Evolutionary conservation across 2,888 invertebrate species (phyloP), one percentile per base, ranked within the genome.

Genomic region (Orthosia gothica): DNA sequence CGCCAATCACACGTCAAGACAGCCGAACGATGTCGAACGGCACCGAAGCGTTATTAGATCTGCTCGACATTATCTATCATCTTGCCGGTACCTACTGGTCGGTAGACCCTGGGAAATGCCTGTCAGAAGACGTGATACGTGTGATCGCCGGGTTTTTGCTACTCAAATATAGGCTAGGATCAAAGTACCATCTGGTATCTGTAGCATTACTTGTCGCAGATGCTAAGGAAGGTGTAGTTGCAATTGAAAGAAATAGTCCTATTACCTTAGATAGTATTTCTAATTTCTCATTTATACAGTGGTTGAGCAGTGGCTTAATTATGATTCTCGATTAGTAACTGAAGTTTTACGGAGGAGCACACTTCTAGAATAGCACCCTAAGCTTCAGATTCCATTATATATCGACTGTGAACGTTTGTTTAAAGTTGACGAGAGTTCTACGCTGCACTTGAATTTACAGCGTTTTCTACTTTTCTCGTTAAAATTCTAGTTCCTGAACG

Each of bases 21-120:
- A 82, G 70, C 65, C 83, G 76, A 73, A 66, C 58, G 65, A 52
- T 62, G 78, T 65, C 68, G 70, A 73, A 62, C 69, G 54, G 57
- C 62, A 78, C 52, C 72, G 71, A 58, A 71, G 84, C 82, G 83
- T 79, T 83, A 76, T 75, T 70, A 76, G 76, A 78, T 76, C 75
- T 54, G 63, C 59, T 74, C 67, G 77, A 83, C 79, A 70, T 71
- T 87, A 88, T 87, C 86, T 82, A 69, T 76, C 71, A 86, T 87
- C 86, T 81, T 70, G 78, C 69, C 71, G 83, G 79, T 84, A 80
- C 70, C 65, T 61, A 61, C 40, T 20, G 61, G 15, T 16, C 62
- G 82, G 81, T 81, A 83, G 75, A 66, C 81, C 70, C 67, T 72
- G 68, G 80, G 74, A 85, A 79, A 49, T 66, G 20, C 49, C 54